These are phyloP conservation scores for Caloenas nicobarica DNA, from an alignment of 2,113 vertebrate species.

Conservation along the genomic window DNA sequence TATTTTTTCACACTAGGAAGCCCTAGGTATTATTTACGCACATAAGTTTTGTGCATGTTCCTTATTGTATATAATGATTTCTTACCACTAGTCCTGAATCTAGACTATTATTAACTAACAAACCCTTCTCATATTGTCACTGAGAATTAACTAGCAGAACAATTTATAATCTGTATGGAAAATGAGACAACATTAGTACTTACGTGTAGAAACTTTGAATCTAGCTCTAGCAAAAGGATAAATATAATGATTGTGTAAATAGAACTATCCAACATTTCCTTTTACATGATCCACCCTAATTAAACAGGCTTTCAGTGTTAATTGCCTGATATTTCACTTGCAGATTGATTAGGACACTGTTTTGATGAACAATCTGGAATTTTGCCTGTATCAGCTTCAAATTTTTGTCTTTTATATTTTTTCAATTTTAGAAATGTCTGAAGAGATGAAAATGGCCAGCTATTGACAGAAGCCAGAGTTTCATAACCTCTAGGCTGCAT, in stretches of 20 bases:
- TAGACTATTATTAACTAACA: background rate
- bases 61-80: background rate
- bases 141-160: background rate
- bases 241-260: background rate
- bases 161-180: background rate
- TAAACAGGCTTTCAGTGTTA: slow-evolving; percentile 20
- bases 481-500: background rate
- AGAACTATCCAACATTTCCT: background rate
- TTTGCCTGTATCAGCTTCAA: background rate
- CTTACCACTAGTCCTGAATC: background rate
- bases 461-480: background rate
- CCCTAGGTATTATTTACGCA: background rate
- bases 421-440: background rate
- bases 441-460: background rate
- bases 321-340: slow-evolving; percentile 16
- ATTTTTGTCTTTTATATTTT: background rate
- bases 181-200: background rate
- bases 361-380: background rate
- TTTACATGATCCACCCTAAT: background rate
- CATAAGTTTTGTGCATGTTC: background rate
- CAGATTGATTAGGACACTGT: background rate
- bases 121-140: background rate
- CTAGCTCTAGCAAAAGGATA: background rate
- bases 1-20: background rate
- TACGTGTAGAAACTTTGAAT: background rate